Conservation (phyloP, 2,113 vertebrate genomes). For the Ranitomeya variabilis region DNA sequence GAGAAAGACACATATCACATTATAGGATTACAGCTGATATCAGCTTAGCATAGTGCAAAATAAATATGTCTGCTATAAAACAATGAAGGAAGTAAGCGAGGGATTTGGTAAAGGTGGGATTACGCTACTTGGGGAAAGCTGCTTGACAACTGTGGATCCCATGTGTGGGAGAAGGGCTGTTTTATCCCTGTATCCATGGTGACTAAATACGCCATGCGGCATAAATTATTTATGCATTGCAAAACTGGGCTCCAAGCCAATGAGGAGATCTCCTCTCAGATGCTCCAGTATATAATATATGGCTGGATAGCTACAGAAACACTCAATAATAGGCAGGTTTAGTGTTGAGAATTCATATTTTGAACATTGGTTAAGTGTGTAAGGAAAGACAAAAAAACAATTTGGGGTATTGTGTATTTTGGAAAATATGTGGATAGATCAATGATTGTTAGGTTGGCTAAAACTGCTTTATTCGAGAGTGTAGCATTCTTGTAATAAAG, state of each 20-base stretch:
- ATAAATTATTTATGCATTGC: slow-evolving; percentile 36
- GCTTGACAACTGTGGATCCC: slow-evolving; percentile 19
- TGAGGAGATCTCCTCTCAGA: slow-evolving; percentile 8
- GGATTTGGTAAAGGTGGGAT: slow-evolving; percentile 6
- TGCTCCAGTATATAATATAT: slow-evolving; percentile 7
- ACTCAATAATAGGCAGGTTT: neutral
- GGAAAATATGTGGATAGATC: neutral
- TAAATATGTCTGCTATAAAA: slow-evolving; percentile 17
- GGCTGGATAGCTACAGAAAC: neutral
- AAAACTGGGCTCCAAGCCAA: slow-evolving; percentile 29
- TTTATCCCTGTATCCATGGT: slow-evolving; percentile 28
- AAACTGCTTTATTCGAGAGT: neutral
- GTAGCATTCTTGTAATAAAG: neutral
- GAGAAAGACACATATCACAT: slow-evolving; percentile 7
- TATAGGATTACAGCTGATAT: neutral
- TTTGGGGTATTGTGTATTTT: neutral
- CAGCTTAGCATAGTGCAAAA: neutral
- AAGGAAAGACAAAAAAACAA: neutral
- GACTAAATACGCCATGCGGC: slow-evolving; percentile 20
- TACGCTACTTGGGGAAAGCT: slow-evolving; percentile 10
- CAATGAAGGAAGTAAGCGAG: neutral
- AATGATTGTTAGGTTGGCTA: neutral
- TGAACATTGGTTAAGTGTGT: neutral
- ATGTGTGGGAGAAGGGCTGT: neutral
- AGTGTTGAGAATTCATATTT: neutral